Conservation (phyloP, 2,113 vertebrate genomes). For the Petaurus breviceps region DNA sequence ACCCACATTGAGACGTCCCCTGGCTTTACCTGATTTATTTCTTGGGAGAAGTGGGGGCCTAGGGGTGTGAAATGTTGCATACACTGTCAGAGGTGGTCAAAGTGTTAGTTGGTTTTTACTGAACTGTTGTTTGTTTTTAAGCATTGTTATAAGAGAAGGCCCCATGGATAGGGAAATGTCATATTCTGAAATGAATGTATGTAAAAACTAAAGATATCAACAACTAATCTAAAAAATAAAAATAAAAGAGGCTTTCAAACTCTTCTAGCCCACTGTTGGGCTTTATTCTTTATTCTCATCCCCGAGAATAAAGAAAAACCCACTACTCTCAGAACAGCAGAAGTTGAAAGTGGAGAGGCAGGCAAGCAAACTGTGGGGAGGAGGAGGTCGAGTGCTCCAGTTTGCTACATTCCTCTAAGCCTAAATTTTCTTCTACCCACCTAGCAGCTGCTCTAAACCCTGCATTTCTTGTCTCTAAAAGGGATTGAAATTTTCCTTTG, state of each 20-base stretch:
- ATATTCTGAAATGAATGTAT: not conserved
- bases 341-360: not conserved
- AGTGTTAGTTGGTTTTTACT: not conserved
- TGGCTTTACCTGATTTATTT: not conserved
- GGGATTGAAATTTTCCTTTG: not conserved
- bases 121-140: not conserved
- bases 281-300: not conserved
- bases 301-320: not conserved
- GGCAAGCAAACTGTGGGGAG: not conserved
- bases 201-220: not conserved
- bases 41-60: not conserved
- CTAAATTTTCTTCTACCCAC: not conserved
- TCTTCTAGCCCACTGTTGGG: not conserved
- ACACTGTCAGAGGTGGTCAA: not conserved
- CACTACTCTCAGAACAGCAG: not conserved
- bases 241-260: not conserved
- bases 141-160: not conserved
- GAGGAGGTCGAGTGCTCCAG: not conserved
- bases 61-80: not conserved
- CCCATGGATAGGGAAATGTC: not conserved
- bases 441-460: not conserved
- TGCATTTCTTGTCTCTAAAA: not conserved
- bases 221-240: not conserved
- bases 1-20: not conserved
- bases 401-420: not conserved